Percentiles rank a stretch among this genome's conserved stretches.
These are phyloP conservation scores for Drosophila nikananu DNA, from an alignment of 1,140 invertebrate genomes.

Conservation along the genomic window DNA sequence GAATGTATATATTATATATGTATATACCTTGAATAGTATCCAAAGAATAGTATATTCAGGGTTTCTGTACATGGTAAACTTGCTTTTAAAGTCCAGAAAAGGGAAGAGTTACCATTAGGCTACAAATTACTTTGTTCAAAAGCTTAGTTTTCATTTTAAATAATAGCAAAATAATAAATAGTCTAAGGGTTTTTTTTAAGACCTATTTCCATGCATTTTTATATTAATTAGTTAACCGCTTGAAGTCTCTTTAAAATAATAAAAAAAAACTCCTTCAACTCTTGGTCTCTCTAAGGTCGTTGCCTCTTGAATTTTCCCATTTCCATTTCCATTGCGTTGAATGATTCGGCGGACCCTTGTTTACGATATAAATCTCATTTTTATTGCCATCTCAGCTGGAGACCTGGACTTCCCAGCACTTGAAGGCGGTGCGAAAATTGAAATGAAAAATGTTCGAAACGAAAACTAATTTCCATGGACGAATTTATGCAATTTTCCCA, in stretches of 20 bases:
- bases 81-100: not conserved
- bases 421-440: slow-evolving; percentile 11
- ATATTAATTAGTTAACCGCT: not conserved
- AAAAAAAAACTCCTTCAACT: slow-evolving; percentile 6
- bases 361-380: slow-evolving; percentile 30
- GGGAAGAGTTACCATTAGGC: too few species aligned
- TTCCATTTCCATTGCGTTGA: slow-evolving; percentile 16
- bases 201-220: not conserved
- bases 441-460: slow-evolving; percentile 29
- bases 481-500: slow-evolving; percentile 60
- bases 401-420: slow-evolving; percentile 22
- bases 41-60: not conserved
- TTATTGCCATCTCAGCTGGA: slow-evolving; percentile 21
- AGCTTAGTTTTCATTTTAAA: not conserved
- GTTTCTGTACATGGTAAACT: not conserved
- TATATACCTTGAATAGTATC: slow-evolving; percentile 2
- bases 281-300: slow-evolving; percentile 13
- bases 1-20: too few species aligned
- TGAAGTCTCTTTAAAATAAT: not conserved
- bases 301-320: slow-evolving; percentile 17
- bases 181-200: not conserved
- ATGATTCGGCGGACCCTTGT: slow-evolving; percentile 26
- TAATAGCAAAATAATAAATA: too few species aligned
- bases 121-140: not conserved
- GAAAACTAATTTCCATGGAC: slow-evolving; percentile 54